phyloP scores from a whole-genome alignment of 2,113 vertebrate genomes.

The Columba livia region DNA sequence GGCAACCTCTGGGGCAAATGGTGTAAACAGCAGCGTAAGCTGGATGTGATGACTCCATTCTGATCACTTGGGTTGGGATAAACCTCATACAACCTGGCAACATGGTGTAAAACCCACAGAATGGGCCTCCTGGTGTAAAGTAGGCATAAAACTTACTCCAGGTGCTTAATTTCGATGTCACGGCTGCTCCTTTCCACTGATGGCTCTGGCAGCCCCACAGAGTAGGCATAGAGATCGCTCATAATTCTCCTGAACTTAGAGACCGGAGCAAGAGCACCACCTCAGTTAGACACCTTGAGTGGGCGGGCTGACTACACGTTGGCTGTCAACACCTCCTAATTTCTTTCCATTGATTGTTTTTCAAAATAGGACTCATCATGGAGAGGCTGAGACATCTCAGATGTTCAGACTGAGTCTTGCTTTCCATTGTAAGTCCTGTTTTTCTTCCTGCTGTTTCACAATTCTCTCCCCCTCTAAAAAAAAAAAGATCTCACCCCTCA shows the following conservation, averaged over 20 bases:
- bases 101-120: not conserved
- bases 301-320: slow-evolving; percentile 48
- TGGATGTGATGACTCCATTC: accelerated
- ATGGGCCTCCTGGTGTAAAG: not conserved
- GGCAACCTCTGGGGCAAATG: not conserved
- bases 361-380: slow-evolving; percentile 43
- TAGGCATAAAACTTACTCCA: not conserved
- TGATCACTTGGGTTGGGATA: not conserved
- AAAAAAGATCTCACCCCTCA: not conserved
- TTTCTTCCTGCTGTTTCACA: slow-evolving; percentile 54
- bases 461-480: not conserved
- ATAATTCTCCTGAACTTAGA: slow-evolving; percentile 1
- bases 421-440: slow-evolving; percentile 54
- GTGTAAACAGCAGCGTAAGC: not conserved
- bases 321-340: slow-evolving; percentile 62
- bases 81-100: not conserved
- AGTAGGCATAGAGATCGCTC: slow-evolving; percentile 30
- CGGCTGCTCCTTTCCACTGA: not conserved
- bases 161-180: not conserved
- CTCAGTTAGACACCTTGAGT: slow-evolving; percentile 37
- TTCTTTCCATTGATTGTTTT: slow-evolving; percentile 66
- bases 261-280: slow-evolving; percentile 1
- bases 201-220: not conserved
- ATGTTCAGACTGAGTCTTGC: slow-evolving; percentile 35
- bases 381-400: slow-evolving; percentile 63